Evolutionary conservation across 2,888 invertebrate genomes (phyloP), one percentile per base, ranked within the genome.

Genomic region (Drosophila cognata): DNA sequence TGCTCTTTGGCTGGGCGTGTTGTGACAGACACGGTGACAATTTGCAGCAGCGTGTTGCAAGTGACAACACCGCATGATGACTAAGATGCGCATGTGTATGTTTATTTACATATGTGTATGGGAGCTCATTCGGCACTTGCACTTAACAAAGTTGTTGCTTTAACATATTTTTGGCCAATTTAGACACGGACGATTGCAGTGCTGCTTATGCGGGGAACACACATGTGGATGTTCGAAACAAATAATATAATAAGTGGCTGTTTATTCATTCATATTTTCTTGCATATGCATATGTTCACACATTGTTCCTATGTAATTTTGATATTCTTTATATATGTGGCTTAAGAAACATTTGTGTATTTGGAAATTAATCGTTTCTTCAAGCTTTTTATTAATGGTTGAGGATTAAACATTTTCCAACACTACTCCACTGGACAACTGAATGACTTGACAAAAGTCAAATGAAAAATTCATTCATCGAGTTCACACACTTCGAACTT

Each of bases 11-110:
- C 65, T 53, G 61, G 41, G 52, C 46, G 60, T 77, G 77, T 71
- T 79, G 77, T 73, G 74, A 77, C 82, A 74, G 81, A 63, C 70
- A 61, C 75, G 79, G 67, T 78, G 81, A 81, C 81, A 81, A 82
- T 79, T 82, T 76, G 79, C 82, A 79, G 74, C 71, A 76, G 51
- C 50, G 71, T 73, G 73, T 63, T 71, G 79, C 81, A 74, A 63
- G 62, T 62, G 69, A 66, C 70, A 78, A 65, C 71, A 68, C 71
- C 48, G 61, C 36, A 57, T 71, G 68, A 68, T 71, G 61, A 46
- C 11, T 57, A 18, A 62, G 62, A 69, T 46, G 53, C 53, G 28
- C 28, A 36, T 50, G 31, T 36, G 21, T 46, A 8, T 31, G n/a
- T 16, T 28, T 3, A 16, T 7, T 6, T 4, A 8, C 29, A 31